Percentiles rank a stretch among this genome's conserved stretches.
Conservation (phyloP, 2,888 invertebrate species). For the Neoascia interrupta region DNA sequence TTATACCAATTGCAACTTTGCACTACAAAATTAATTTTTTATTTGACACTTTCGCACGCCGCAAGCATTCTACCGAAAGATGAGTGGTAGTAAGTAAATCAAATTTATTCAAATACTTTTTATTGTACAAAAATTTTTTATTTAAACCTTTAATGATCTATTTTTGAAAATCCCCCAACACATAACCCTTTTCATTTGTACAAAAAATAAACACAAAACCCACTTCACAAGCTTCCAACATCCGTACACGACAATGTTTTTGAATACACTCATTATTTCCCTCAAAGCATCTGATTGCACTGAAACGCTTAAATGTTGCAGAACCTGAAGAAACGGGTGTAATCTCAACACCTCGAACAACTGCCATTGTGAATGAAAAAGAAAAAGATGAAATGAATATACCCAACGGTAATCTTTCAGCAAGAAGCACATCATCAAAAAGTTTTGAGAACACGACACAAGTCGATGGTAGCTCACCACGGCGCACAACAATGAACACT, state of each 20-base stretch:
- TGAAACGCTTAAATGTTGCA: slow-evolving; percentile 52
- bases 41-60: slow-evolving; percentile 73
- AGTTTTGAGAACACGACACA: slow-evolving; percentile 29
- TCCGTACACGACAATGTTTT: no score
- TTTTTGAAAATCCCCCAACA: not conserved
- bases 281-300: slow-evolving; percentile 41
- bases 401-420: slow-evolving; percentile 24
- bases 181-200: not conserved
- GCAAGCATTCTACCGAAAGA: slow-evolving; percentile 68
- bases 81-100: slow-evolving; percentile 64
- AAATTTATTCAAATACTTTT: not conserved
- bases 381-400: slow-evolving; percentile 16
- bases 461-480: slow-evolving; percentile 8
- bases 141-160: not conserved
- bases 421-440: slow-evolving; percentile 50
- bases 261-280: not conserved
- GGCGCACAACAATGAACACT: slow-evolving; percentile 27
- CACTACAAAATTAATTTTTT: no score
- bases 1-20: no score
- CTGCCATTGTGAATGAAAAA: slow-evolving; percentile 10
- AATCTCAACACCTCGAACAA: slow-evolving; percentile 25
- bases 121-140: not conserved
- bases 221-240: no score
- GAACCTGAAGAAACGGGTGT: slow-evolving; percentile 32
- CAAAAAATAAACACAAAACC: not conserved